Evolutionary conservation across 2,797 vertebrate genomes (phyloP), one percentile per base, ranked within the genome.

Genomic region (Morus bassanus): DNA sequence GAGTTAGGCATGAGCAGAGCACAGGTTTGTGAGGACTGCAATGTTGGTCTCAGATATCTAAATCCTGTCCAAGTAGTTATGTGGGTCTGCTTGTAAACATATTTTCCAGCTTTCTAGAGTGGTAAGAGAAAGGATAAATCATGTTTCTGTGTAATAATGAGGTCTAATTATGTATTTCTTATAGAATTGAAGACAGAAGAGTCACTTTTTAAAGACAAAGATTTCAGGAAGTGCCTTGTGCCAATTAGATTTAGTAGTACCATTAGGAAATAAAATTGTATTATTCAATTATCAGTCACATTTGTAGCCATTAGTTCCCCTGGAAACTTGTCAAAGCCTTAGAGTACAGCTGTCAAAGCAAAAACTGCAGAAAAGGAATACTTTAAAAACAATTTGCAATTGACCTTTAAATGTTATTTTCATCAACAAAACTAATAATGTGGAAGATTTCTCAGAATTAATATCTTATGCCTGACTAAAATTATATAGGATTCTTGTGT

Each of bases 311-410:
- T 91, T 88, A 86, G 85, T 67, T 93, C 28, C 61, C 63, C 56
- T 90, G 83, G 85, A 96, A 95, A 86, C 54, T 86, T 84, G 46
- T 91, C 76, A 94, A 79, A 88, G 61, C 61, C 84, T 88, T 76
- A 73, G 64, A 76, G 50, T 84, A 63, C 79, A 85, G 63, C 51
- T 88, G 56, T 85, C 46, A 94, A 83, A 56, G 67, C 70, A 91
- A 90, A 81, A 93, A 75, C 7, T 2, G 4, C 51, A 70, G 69
- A 67, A 94, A 85, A 94, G 17, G 6, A 74, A 69, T 78, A 86
- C n/a, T 90, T 89, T 3, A 73, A 57, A 94, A 91, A 85, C 51
- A 86, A 85, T 69, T 91, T 85, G 21, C 31, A 73, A 61, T 77
- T 92, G 87, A 93, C 54, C 46, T 91, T 84, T 86, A 90, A 67